Evolutionary conservation across 2,797 vertebrate genomes (phyloP).

Genomic region (Notolepis coatsorum): DNA sequence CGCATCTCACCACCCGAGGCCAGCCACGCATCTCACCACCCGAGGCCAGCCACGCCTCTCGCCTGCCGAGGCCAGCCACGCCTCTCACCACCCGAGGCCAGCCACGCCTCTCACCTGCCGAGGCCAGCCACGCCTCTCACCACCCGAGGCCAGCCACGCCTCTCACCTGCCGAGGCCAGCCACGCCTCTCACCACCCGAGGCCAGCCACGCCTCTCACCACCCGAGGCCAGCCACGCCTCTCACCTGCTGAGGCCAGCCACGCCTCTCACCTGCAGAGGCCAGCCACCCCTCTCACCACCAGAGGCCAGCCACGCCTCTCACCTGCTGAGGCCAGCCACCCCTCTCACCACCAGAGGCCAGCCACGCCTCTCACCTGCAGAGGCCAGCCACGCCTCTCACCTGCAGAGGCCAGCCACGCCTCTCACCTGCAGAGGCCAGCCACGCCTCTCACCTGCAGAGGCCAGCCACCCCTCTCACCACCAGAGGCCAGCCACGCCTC

Average conservation of each 20-base stretch:
- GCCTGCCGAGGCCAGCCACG: conserved; percentile 36
- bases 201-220: too few species aligned
- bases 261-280: conserved; percentile 44
- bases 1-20: conserved; percentile 38
- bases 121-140: too few species aligned
- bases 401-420: conserved; percentile 43
- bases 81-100: conserved; percentile 39
- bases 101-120: conserved; percentile 44
- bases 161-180: conserved; percentile 39
- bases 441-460: conserved; percentile 50
- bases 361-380: conserved; percentile 39
- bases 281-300: conserved; percentile 38
- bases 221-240: conserved; percentile 30
- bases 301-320: conserved; percentile 31
- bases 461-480: conserved; percentile 26
- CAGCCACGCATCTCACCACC: conserved; percentile 46
- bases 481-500: conserved; percentile 42
- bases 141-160: conserved; percentile 31
- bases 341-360: conserved; percentile 38
- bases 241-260: conserved; percentile 38
- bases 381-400: conserved; percentile 29
- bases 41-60: conserved; percentile 43
- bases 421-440: too few species aligned
- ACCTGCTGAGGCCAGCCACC: conserved; percentile 36
- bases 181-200: conserved; percentile 44